Evolutionary conservation across 2,113 vertebrate genomes (phyloP).

Genomic region (Apteryx owenii): DNA sequence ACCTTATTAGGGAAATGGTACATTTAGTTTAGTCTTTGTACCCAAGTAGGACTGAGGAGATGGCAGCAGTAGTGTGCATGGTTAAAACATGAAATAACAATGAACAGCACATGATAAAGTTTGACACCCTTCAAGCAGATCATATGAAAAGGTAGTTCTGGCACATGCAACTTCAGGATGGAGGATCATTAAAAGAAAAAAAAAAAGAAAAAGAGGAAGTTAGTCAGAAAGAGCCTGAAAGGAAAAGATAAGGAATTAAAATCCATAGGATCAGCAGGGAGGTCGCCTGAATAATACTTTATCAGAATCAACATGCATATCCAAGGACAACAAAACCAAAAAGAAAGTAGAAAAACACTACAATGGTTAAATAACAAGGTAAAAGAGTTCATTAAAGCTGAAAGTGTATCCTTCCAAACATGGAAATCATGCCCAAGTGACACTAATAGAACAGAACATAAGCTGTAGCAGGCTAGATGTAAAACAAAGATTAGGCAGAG

Average conservation of each 20-base stretch:
- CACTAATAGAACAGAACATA: constrained; percentile 40
- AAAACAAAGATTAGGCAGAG: constrained; percentile 13
- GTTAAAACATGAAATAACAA: constrained; percentile 23
- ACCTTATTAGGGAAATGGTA: background rate
- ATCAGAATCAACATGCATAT: background rate
- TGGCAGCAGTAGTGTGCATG: background rate
- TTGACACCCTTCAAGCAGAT: constrained; percentile 7
- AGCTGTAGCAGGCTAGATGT: constrained; percentile 35
- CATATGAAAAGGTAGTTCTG: background rate
- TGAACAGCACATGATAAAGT: background rate
- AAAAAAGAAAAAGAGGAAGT: background rate
- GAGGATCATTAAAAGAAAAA: background rate
- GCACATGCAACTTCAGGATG: constrained; percentile 8
- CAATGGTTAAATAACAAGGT: constrained; percentile 36
- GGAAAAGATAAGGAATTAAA: constrained; percentile 44
- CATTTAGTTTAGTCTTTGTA: background rate
- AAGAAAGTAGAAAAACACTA: background rate
- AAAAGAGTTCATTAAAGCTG: constrained; percentile 16
- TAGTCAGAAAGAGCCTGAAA: constrained; percentile 22
- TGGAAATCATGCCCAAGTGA: constrained; percentile 37
- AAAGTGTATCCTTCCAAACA: constrained; percentile 36
- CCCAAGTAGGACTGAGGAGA: background rate
- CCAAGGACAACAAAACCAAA: background rate
- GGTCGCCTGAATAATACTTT: background rate
- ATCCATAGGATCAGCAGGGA: background rate